Evolutionary conservation across 2,113 vertebrate genomes (phyloP), one percentile per base, ranked within the genome.

Genomic region (Protobothrops mucrosquamatus): DNA sequence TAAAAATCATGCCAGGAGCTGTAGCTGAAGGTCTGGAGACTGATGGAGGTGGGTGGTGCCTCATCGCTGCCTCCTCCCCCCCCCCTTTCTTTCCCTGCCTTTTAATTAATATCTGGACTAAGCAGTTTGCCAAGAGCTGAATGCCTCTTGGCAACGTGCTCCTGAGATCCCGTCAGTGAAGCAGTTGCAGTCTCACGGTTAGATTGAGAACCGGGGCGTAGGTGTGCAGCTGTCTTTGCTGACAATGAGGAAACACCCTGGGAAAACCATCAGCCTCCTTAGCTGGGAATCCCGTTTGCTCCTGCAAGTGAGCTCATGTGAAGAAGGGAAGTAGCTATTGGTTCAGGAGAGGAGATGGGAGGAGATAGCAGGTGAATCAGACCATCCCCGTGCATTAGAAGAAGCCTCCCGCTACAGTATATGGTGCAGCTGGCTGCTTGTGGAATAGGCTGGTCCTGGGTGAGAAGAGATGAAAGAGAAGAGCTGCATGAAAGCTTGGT

Each of bases 281-380:
- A 59, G 88, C 91, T 87, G 93, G 91, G 81, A 94, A 94, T 94
- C 91, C 91, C 91, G 56, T 85, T 91, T 86, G 88, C 56, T 85
- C 6, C 55, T 24, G 46, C 10, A 48, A 87, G 57, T 94, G 91
- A 94, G 91, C 93, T 90, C 74, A 90, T 59, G 18, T 54, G 26
- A 55, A 90, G 91, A 86, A 69, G 93, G 26, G 34, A 43, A 22
- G 34, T 51, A 46, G 48, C 51, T 43, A 48, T 20, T 92, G 91
- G 87, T 74, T 39, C 93, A 54, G 34, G 56, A 94, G 91, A 90
- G 57, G 26, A 87, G 87, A 15, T 59, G 93, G 91, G 87, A 86
- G 90, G 91, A 64, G 87, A 86, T 39, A 64, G 34, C 93, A 90
- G 88, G 88, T 92, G 91, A 86, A 92, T 89, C 91, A 87, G 88